A percentile compares a stretch with the other conserved stretches of the same genome.
Conservation (phyloP, 2,797 vertebrate genomes). For the Eupleurogrammus muticus region DNA sequence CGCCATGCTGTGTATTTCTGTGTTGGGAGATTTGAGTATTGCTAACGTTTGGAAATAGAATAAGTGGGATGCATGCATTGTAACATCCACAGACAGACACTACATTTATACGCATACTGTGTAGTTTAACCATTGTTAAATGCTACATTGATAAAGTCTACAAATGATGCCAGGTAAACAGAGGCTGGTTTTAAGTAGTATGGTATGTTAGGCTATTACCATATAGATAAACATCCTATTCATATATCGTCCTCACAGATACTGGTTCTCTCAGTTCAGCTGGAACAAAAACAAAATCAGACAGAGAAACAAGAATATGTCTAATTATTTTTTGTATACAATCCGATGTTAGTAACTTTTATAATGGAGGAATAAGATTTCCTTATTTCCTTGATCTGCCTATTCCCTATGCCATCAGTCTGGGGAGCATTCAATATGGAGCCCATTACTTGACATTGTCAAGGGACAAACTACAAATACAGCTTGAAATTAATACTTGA, state of each 20-base stretch:
- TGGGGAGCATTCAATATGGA: not conserved
- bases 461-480: slow-evolving; percentile 36
- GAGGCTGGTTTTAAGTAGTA: not conserved
- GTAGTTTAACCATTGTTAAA: not conserved
- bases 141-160: not conserved
- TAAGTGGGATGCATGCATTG: slow-evolving; percentile 22
- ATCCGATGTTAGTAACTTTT: not conserved
- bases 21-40: slow-evolving; percentile 25
- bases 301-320: not conserved
- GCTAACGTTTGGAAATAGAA: slow-evolving; percentile 25
- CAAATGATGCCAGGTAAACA: not conserved
- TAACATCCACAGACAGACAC: not conserved
- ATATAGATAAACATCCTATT: not conserved
- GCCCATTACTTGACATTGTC: not conserved
- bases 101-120: not conserved
- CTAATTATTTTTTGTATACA: not conserved
- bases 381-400: slow-evolving; percentile 1
- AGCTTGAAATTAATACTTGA: slow-evolving; percentile 27
- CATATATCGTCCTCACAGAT: not conserved
- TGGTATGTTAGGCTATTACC: not conserved
- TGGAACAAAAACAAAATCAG: not conserved
- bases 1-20: slow-evolving; percentile 25
- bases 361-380: not conserved
- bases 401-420: not conserved
- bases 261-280: not conserved